Evolutionary conservation across 2,888 invertebrate genomes (phyloP), one percentile per base, ranked within the genome.

Genomic region (Timema cristinae): DNA sequence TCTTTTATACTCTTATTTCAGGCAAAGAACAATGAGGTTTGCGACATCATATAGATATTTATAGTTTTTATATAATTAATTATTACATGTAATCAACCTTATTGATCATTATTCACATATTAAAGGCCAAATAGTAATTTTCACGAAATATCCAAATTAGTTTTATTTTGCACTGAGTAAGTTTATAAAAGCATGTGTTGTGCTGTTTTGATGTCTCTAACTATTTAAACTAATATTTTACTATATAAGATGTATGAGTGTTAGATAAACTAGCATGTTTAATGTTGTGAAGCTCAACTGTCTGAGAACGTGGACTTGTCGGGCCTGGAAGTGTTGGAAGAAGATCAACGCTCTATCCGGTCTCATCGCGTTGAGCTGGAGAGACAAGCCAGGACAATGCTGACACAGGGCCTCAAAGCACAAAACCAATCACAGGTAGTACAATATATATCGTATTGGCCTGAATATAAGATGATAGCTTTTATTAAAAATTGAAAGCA

Each of bases 281-380:
- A n/a, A n/a, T n/a, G 54, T 52, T 76, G 78, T 79, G 51, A 79
- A 88, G 93, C 92, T 77, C 92, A 94, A 79, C 83, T 95, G 32
- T 90, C 92, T 76, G 87, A 90, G 71, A 94, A 95, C 80, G 87
- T 91, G 66, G 93, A 95, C 81, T 86, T 97, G 73, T 88, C 88
- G 77, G 93, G 93, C 16, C 88, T 97, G 70, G 90, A 92, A 76
- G 87, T 94, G 56, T 86, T 97, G 15, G 92, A 92, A 68, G 89
- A 91, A 68, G 93, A 95, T 77, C 83, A 92, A 15, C 85, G 88
- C 69, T 88, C 90, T 81, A 91, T 93, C 0, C 85, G 90, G 71
- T 85, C 86, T 13, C 89, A 91, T 75, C 86, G 90, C 72, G 90
- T 89, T 75, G 91, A 92, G 78, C 88, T 96, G 71, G 87, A 95